A percentile compares a stretch with the other conserved stretches of the same genome.
Evolutionary conservation across 2,797 vertebrate genomes (phyloP).

Genomic region (Picus viridis): DNA sequence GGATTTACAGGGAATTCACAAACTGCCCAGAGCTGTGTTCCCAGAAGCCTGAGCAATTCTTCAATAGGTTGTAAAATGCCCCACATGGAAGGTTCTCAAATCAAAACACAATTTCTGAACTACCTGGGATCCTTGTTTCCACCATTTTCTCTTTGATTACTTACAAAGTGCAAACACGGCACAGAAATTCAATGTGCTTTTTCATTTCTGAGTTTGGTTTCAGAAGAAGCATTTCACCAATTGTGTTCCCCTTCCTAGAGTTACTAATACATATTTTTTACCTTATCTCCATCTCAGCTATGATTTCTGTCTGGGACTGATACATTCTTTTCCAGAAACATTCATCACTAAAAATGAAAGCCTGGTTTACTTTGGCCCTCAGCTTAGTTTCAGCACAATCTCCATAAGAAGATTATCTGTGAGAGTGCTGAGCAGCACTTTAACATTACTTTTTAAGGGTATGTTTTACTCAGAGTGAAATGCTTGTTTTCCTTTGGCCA

Average conservation of each 20-base stretch:
- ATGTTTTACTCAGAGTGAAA: constrained; percentile 58
- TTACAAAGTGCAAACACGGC: background rate
- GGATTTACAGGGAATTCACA: background rate
- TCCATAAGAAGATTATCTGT: constrained; percentile 58
- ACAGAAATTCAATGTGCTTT: background rate
- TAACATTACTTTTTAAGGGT: constrained; percentile 74
- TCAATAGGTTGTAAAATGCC: background rate
- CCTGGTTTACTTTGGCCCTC: constrained; percentile 68
- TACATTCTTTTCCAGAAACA: constrained; percentile 68
- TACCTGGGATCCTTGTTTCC: background rate
- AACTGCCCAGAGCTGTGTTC: background rate
- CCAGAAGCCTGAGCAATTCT: background rate
- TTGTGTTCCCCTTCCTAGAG: background rate
- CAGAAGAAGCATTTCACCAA: constrained; percentile 26
- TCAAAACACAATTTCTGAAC: background rate
- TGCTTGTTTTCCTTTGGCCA: constrained; percentile 52
- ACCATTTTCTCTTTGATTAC: constrained; percentile 6
- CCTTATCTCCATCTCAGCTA: constrained; percentile 56
- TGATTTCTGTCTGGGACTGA: constrained; percentile 63
- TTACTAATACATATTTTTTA: constrained; percentile 56
- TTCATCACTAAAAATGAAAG: constrained; percentile 62
- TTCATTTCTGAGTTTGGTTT: background rate
- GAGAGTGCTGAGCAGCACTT: constrained; percentile 9
- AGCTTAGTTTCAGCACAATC: constrained; percentile 41
- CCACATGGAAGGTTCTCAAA: background rate